phyloP scores from a whole-genome alignment of 1,140 invertebrate genomes.

The Bicyclus anynana region DNA sequence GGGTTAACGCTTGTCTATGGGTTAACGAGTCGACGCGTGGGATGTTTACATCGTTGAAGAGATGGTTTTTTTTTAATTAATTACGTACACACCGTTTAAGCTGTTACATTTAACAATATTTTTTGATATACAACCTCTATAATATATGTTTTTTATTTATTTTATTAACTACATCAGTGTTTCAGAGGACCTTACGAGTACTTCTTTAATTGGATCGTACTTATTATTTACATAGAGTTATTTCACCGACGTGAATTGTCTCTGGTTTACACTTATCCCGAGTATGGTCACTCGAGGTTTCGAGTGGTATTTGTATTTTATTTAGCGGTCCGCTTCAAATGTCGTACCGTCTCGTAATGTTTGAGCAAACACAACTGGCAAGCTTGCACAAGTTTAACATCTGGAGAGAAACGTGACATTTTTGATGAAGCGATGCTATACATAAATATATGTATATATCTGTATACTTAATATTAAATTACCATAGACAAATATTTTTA shows the following conservation, averaged over 20 bases:
- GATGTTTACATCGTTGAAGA: conserved; percentile 44
- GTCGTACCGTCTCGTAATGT: conserved; percentile 72
- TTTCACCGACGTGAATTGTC: conserved; percentile 45
- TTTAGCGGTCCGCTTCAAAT: conserved; percentile 74
- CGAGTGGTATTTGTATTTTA: conserved; percentile 69
- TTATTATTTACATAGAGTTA: conserved; percentile 51
- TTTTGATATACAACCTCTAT: no score
- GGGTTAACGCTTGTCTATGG: conserved; percentile 43
- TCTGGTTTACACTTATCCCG: conserved; percentile 46
- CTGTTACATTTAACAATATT: background rate
- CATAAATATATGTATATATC: no score
- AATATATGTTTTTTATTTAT: background rate
- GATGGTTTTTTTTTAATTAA: conserved; percentile 57
- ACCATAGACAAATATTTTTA: background rate
- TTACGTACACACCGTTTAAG: conserved; percentile 31
- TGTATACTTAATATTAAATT: no score
- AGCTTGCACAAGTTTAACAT: conserved; percentile 70
- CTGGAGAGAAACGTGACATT: conserved; percentile 51
- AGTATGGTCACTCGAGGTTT: conserved; percentile 56
- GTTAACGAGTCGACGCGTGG: conserved; percentile 56
- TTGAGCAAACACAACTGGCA: conserved; percentile 59
- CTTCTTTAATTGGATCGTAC: conserved; percentile 56
- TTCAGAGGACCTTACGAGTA: conserved; percentile 57
- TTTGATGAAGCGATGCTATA: background rate
- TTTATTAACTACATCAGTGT: background rate